Evolutionary conservation across 2,797 vertebrate species (phyloP).

Genomic region (Moxostoma hubbsi): DNA sequence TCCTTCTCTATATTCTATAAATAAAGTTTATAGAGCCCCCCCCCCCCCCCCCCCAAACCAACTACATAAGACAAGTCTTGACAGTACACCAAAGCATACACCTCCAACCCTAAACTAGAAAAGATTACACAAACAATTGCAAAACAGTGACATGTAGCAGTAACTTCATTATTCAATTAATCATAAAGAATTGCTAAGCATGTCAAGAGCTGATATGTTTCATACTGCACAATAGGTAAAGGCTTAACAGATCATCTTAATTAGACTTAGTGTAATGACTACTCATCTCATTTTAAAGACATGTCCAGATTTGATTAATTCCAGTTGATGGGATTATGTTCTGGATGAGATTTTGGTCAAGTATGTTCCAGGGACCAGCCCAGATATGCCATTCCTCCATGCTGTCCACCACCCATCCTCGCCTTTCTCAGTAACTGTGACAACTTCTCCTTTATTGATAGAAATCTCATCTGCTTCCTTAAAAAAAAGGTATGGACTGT

Average conservation of each 20-base stretch:
- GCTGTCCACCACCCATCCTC: constrained; percentile 93
- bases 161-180: too few relatives aligned
- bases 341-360: constrained; percentile 75
- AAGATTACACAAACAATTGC: too few relatives aligned
- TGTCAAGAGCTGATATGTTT: not conserved
- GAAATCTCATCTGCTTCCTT: constrained; percentile 88
- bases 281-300: not conserved
- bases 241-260: not conserved
- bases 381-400: constrained; percentile 76
- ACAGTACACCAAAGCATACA: too few relatives aligned
- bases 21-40: too few relatives aligned
- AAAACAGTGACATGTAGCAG: too few relatives aligned
- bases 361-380: constrained; percentile 91
- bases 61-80: too few relatives aligned
- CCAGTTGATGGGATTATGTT: not conserved
- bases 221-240: not conserved
- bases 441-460: constrained; percentile 81
- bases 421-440: constrained; percentile 79
- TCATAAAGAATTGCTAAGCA: too few relatives aligned
- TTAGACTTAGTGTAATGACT: not conserved
- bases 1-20: too few relatives aligned
- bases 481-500: constrained; percentile 28
- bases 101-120: too few relatives aligned
- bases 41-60: too few relatives aligned
- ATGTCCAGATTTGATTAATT: not conserved